Base-by-base conservation (phyloP, 2,888 invertebrate genomes). In the Sarcophaga rosellei region DNA sequence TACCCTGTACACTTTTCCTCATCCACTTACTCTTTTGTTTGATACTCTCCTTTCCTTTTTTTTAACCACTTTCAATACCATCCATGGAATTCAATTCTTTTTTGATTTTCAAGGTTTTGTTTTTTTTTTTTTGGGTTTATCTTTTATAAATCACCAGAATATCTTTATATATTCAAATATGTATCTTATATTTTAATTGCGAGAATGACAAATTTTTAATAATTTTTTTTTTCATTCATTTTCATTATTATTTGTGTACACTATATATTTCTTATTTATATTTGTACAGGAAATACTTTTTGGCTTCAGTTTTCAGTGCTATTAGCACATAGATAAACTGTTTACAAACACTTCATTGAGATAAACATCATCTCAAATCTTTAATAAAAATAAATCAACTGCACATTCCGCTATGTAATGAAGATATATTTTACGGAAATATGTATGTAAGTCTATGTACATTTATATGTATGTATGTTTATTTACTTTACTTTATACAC, bases 31-130 rank as follows among this genome's bases (percentile, higher is more conserved):
- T 82, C 70, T 65, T 82, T 82, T 74, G 76, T 70, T 76, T 70
- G 20, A 72, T 17, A 53, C 17, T 53, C 53, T 53, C 53, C 53
- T 53, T 53, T 53, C 17, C 53, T 15, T 53, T 47, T 53, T 53
- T 23, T 70, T 45, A 17, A 76, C 70, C 63, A 63, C 70, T 76
- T 82, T 82, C 81, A 82, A 82, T 82, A 76, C 76, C 81, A 82
- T 70, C 75, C 76, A 82, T 15, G 23, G 63, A 76, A 75, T 63
- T 57, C 10, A 53, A 53, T 53, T 53, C 15, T 53, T 53, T 15
- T 12, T 1, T 53, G 53, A 4, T 53, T 53, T 53, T 53, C 53
- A 53, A 12, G 53, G 53, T 53, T 53, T 15, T 53, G 12, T 53
- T 53, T 5, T 17, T 53, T 15, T 15, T 53, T 47, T 47, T 23